Evolutionary conservation across 1,140 invertebrate genomes (phyloP), one percentile per base, ranked within the genome.

Genomic region (Brachystomella parvula): DNA sequence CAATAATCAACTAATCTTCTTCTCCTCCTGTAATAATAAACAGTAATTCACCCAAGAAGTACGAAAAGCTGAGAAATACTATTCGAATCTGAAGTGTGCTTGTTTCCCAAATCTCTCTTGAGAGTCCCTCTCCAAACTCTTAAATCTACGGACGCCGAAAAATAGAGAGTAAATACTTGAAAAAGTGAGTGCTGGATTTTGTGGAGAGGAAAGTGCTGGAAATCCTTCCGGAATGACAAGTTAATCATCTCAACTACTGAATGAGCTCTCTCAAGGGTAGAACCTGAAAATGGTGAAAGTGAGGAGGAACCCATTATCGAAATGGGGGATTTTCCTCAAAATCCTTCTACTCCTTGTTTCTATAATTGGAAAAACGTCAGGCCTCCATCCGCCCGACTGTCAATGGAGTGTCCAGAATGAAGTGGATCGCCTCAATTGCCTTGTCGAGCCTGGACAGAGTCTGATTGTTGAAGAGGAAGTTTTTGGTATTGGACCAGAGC

Each of bases 381-480:
- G 61, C n/a, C 62, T 70, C 17, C 71, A 72, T 62, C 68, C 71
- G 39, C 71, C 71, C 3, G 66, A 68, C 35, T 73, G 71, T 49
- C 63, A 70, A 47, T 73, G 71, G 71, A 68, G 64, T 58, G n/a
- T 73, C 2, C 70, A 68, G 30, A 61, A 70, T 39, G 68, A 68
- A 39, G 68, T 73, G 30, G 71, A 73, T 47, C 58, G 69, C n/a
- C 62, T 73, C 31, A 67, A 64, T 56, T 73, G 72, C 64, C 35
- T 64, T 21, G 72, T 73, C 3, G 65, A 67, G 12, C 26, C 67
- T 32, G 69, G 69, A 56, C 69, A 71, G 30, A 73, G 63, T 61
- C 47, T 67, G 3, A 69, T 73, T 26, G 70, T 73, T n/a, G 69
- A 69, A 33, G 72, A 73, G 53, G 62, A 69, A 61, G 72, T 73